Evolutionary conservation across 2,113 vertebrate species (phyloP), one percentile per base, ranked within the genome.

Genomic region (Arvicanthis niloticus): DNA sequence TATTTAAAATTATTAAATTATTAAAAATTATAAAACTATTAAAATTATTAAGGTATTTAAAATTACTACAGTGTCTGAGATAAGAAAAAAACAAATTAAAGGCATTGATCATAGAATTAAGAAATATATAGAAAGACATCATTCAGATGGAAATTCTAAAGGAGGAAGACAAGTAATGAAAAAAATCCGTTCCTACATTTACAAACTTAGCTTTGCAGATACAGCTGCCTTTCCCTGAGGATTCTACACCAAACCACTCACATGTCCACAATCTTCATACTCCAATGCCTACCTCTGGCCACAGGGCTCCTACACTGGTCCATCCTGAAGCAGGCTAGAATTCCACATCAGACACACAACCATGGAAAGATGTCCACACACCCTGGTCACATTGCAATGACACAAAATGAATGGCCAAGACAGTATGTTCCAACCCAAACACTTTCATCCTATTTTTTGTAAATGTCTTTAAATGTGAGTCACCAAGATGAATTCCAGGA

Each of bases 1-100:
- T 48, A 91, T 60, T 95, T 91, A 10, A 91, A 96, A 84, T 75
- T 67, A 77, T 21, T 72, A 5, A n/a, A n/a, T n/a, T n/a, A n/a
- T n/a, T n/a, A n/a, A n/a, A n/a, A n/a, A n/a, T n/a, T n/a, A n/a
- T n/a, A n/a, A n/a, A n/a, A n/a, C n/a, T n/a, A n/a, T n/a, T n/a
- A n/a, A n/a, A n/a, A n/a, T n/a, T n/a, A n/a, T n/a, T n/a, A n/a
- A n/a, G n/a, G 81, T 3, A 93, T 60, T 95, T 91, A 10, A 91
- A 96, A 84, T 75, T 67, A 77, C 24, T 72, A 5, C 8, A 82
- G 16, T 92, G 0, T 24, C 4, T n/a, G 81, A 87, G 24, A 42
- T 86, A 17, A 60, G 65, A 51, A 96, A 84, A 84, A 88, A 22
- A 67, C 34, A 88, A 91, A 48, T n/a, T 40, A n/a, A 60, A 93